Conservation (phyloP, 2,797 vertebrate genomes). For the Xiphophorus birchmanni region DNA sequence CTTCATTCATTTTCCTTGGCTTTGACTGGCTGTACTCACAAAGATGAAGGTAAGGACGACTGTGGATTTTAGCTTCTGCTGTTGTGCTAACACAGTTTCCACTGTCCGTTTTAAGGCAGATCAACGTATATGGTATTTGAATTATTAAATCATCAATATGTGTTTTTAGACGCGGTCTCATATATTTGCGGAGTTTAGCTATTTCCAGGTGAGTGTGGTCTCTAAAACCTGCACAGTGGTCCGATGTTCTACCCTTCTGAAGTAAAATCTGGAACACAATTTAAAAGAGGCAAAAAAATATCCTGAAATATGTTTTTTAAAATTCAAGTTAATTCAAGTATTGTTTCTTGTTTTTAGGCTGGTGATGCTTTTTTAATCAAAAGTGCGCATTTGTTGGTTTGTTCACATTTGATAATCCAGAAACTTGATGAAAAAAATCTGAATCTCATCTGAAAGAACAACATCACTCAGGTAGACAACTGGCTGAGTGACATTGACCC, state of each 20-base stretch:
- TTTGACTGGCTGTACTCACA: too few relatives aligned
- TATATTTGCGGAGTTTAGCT: background rate
- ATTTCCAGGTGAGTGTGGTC: background rate
- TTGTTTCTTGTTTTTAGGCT: background rate
- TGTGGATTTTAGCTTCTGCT: background rate
- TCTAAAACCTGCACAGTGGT: background rate
- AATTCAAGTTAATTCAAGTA: background rate
- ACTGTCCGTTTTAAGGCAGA: background rate
- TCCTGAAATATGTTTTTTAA: background rate
- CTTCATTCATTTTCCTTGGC: too few relatives aligned
- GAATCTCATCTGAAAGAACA: constrained; percentile 34
- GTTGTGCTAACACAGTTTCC: background rate
- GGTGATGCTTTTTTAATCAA: background rate
- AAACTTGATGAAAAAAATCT: background rate
- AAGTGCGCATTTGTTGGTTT: background rate
- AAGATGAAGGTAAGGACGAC: too few relatives aligned
- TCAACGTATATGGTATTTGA: background rate
- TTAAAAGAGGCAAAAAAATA: background rate
- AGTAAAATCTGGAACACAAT: background rate
- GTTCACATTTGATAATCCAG: background rate
- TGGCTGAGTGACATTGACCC: constrained; percentile 79
- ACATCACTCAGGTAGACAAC: constrained; percentile 44
- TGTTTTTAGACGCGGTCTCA: background rate
- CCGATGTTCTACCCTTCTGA: background rate
- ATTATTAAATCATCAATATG: background rate